phyloP scores from a whole-genome alignment of 2,797 vertebrate species.

The Steatocranus sp. region DNA sequence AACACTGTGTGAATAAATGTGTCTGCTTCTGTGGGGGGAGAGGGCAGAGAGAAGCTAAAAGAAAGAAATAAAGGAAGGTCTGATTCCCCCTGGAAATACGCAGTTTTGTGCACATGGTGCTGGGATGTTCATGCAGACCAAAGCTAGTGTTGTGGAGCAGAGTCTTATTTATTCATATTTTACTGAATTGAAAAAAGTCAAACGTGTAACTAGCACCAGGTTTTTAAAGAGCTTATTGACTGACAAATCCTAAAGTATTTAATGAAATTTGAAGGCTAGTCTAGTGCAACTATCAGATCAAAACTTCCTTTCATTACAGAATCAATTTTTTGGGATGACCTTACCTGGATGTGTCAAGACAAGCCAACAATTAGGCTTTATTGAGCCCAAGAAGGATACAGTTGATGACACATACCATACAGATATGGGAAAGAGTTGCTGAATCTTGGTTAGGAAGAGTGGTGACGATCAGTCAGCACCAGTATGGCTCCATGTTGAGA shows the following conservation, averaged over 20 bases:
- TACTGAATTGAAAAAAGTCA: not conserved
- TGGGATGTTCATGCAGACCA: not conserved
- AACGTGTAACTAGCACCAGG: not conserved
- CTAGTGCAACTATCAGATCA: not conserved
- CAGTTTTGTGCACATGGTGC: not conserved
- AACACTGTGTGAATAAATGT: constrained; percentile 12
- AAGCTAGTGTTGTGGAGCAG: not conserved
- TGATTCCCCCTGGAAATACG: not conserved
- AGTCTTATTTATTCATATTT: not conserved
- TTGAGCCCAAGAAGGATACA: not conserved
- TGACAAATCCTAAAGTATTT: not conserved
- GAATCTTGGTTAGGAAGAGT: not conserved
- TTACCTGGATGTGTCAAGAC: not conserved
- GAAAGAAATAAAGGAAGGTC: not conserved
- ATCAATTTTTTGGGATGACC: not conserved
- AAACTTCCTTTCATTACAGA: not conserved
- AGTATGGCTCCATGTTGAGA: not conserved
- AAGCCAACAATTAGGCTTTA: not conserved
- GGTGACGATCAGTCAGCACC: not conserved
- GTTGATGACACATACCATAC: not conserved
- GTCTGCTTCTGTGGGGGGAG: not conserved
- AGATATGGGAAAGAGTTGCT: not conserved
- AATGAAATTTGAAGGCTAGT: not conserved
- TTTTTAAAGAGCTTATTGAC: not conserved
- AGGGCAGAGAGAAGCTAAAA: not conserved